Base-by-base conservation (phyloP, 64 coral and sea anemone species). In the Anthopleura sola region DNA sequence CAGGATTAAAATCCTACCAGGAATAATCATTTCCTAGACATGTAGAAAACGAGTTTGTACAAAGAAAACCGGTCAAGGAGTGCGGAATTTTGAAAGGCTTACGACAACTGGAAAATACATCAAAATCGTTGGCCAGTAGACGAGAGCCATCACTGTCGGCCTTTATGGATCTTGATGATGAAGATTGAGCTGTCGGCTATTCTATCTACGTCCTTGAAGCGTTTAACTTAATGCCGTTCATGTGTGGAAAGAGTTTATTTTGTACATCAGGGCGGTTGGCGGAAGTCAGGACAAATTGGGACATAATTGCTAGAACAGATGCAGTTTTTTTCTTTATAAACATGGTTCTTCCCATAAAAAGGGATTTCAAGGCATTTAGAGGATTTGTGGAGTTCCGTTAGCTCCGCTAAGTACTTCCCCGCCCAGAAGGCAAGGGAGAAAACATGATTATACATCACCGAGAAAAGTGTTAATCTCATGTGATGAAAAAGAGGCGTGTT, bases 181-280 rank as follows among this genome's bases (percentile, higher is more conserved):
- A 79, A 79, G 76, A 79, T 79, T 44, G 17, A 18, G 18, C 76
- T 79, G 76, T 44, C 76, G 76, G 37, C 76, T 79, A 48, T 38
- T 79, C 36, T 48, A 79, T 44, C 34, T 44, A 44, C 24, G 76
- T 78, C 17, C 37, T 79, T 79, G 76, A 79, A 79, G 39, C 76
- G 76, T 79, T 79, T 79, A 79, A 48, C 76, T 14, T 79, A 79
- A 79, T 79, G 47, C 76, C 19, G 18, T 79, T 79, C 76, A 79
- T 48, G 44, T 79, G 76, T 79, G 16, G 31, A 79, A 79, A 32
- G 1, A 18, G 36, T 20, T 79, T 47, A 40, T 10, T 48, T 47
- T 79, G 36, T 38, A 79, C 76, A 79, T 79, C 37, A 46, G 76
- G 5, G 36, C 24, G 76, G 5, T 24, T 79, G 24, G 76, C 76